Conservation (phyloP, 2,888 invertebrate species). For the Chorisops tibialis region DNA sequence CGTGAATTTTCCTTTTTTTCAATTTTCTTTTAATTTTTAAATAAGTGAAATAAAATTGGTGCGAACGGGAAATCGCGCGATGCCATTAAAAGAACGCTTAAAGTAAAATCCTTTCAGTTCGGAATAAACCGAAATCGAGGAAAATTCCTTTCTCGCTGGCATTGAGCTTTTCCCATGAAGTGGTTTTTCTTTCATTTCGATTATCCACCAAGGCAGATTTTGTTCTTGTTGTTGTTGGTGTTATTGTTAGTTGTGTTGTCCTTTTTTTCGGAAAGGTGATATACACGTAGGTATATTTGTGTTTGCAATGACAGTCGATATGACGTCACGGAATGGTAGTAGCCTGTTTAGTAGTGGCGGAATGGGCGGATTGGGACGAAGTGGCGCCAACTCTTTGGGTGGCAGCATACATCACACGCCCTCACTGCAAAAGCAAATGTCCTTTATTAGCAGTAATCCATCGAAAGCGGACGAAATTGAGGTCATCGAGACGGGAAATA, state of each 20-base stretch:
- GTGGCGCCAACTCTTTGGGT: constrained; percentile 29
- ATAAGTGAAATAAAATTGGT: neutral
- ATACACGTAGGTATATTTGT: neutral
- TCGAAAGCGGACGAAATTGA: constrained; percentile 49
- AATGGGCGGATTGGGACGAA: constrained; percentile 35
- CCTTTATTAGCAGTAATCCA: constrained; percentile 46
- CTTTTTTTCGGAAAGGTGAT: neutral
- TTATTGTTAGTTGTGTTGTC: neutral
- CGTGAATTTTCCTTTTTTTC: neutral
- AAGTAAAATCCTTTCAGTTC: neutral
- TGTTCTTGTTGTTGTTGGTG: constrained; percentile 15
- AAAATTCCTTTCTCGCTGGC: neutral
- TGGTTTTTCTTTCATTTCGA: constrained; percentile 8
- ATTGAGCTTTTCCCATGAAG: constrained; percentile 17
- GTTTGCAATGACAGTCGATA: constrained; percentile 38
- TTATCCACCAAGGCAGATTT: constrained; percentile 4
- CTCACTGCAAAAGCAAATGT: constrained; percentile 47
- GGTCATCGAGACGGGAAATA: constrained; percentile 46
- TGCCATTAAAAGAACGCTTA: neutral
- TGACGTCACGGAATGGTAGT: constrained; percentile 39
- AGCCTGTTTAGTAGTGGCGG: constrained; percentile 35
- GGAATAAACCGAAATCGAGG: neutral
- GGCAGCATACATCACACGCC: constrained; percentile 49
- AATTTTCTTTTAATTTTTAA: neutral
- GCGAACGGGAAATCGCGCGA: neutral